Evolutionary conservation across 2,113 vertebrate genomes (phyloP).

Genomic region (Tretioscincus oriximinensis): DNA sequence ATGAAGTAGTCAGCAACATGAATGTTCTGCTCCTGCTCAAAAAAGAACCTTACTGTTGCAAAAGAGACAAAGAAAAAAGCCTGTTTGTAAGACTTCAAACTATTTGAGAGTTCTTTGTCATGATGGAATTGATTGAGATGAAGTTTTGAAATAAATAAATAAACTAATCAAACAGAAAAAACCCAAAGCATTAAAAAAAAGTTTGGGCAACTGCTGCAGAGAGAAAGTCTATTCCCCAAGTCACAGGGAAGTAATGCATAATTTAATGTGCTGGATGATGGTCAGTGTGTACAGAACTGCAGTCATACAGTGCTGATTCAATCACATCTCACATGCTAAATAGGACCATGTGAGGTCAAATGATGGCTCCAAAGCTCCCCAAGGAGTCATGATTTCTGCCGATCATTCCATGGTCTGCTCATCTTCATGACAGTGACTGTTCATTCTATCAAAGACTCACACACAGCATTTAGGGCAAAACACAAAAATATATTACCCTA

Average conservation of each 20-base stretch:
- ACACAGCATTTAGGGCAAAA: constrained; percentile 2
- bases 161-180: background rate
- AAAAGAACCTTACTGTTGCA: background rate
- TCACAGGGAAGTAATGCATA: constrained; percentile 8
- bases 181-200: background rate
- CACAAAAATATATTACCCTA: background rate
- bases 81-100: background rate
- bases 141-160: background rate
- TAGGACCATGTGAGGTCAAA: background rate
- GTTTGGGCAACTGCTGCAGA: background rate
- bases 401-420: constrained; percentile 19
- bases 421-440: constrained; percentile 3
- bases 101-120: background rate
- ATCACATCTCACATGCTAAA: background rate
- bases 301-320: constrained; percentile 5
- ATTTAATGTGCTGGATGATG: constrained; percentile 1
- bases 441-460: background rate
- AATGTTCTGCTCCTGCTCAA: too few relatives aligned
- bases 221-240: background rate
- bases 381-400: constrained; percentile 2
- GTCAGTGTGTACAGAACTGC: background rate
- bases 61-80: background rate
- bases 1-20: too few relatives aligned
- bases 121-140: background rate
- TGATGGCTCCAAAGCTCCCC: constrained; percentile 3